Evolutionary conservation across 2,113 vertebrate species (phyloP), one percentile per base, ranked within the genome.

Genomic region (Otis tarda): DNA sequence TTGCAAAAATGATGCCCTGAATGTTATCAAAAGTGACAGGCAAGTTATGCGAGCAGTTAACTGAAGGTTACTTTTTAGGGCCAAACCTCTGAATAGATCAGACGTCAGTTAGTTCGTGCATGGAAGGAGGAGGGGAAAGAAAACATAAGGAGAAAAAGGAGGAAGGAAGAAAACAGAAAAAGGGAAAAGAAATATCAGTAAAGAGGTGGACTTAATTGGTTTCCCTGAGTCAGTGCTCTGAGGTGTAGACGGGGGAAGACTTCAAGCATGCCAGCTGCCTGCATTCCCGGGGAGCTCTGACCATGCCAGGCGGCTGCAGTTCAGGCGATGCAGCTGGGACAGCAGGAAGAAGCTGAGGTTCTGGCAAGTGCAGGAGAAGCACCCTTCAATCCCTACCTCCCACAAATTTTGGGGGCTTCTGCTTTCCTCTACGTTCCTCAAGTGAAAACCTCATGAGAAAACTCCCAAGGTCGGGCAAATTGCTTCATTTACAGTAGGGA

Each of bases 41-140:
- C 83, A 97, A 97, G 88, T 95, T 97, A 96, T 96, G 83, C 83
- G 91, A 97, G 95, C 90, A 93, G 96, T 98, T 96, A 97, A 97
- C 64, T 95, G 89, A 97, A 96, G 94, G 96, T 98, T 97, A 96
- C 95, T 88, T 96, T 97, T 97, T 92, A 96, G 84, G 90, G 81
- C 83, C 31, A 27, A 87, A 83, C 27, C 77, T 94, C 59, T 91
- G 93, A 97, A 90, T 83, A 82, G 94, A 96, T 89, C 86, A 95
- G 95, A 97, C 70, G 0, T 87, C 85, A 91, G 80, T 90, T 83
- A 84, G 64, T 56, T 97, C 90, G 95, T 56, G 94, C 89, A 92
- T 91, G 87, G 95, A 86, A 88, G 64, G 89, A 91, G 53, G 33
- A 82, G 18, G 37, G 24, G 49, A 80, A 83, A 81, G 93, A 75